These are phyloP conservation scores for Liposcelis brunnea DNA, from an alignment of 2,888 invertebrate genomes.

Conservation along the genomic window DNA sequence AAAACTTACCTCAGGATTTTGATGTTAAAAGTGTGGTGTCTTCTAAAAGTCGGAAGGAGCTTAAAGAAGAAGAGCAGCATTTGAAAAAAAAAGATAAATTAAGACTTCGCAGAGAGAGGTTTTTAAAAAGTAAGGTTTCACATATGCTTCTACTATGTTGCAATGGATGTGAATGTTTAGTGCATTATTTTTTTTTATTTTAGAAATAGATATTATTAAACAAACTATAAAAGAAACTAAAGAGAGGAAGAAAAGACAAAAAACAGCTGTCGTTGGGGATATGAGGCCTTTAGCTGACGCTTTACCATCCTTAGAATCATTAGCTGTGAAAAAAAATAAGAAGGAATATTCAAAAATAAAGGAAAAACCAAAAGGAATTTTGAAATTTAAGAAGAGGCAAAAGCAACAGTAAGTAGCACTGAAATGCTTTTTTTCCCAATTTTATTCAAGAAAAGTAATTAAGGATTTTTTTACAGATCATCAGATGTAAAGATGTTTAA, in stretches of 20 bases:
- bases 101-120: background rate
- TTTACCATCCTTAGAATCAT: background rate
- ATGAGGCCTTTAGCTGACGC: background rate
- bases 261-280: background rate
- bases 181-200: background rate
- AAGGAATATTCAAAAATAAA: too few relatives aligned
- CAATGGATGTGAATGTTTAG: background rate
- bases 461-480: background rate
- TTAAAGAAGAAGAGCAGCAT: background rate
- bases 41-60: background rate
- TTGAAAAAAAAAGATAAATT: constrained; percentile 6
- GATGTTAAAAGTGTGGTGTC: background rate
- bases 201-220: background rate
- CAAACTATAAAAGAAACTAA: background rate
- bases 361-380: background rate
- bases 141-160: background rate
- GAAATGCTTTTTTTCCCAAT: too few relatives aligned
- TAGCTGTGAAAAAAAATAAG: background rate
- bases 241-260: background rate
- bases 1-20: background rate
- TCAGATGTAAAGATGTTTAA: background rate
- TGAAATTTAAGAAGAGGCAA: background rate
- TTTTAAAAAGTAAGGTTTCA: constrained; percentile 4
- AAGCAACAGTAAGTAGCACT: constrained; percentile 1
- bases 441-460: too few relatives aligned